A percentile compares a stretch with the other conserved stretches of the same genome.
Evolutionary conservation across 2,113 vertebrate genomes (phyloP).

Genomic region (Holacanthus passer): DNA sequence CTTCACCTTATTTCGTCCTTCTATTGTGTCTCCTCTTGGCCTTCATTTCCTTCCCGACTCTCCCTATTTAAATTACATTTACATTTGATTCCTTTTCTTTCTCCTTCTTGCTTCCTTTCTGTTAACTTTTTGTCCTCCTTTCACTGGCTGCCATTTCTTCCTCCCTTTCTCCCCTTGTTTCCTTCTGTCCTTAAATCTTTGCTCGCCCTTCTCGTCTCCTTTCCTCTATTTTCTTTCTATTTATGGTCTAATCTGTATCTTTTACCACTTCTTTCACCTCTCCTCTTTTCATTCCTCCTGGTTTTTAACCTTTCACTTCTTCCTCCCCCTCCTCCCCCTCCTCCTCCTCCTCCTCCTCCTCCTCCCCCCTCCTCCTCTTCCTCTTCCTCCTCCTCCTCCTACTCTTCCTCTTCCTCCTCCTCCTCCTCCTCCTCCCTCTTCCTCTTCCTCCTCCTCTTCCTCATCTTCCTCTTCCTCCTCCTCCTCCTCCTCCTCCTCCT

Average conservation of each 20-base stretch:
- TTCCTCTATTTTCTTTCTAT: not conserved
- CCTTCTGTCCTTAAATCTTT: not conserved
- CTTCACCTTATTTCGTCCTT: not conserved
- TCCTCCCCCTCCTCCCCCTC: no score
- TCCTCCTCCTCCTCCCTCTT: slow-evolving; percentile 88
- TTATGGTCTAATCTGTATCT: not conserved
- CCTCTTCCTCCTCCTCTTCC: slow-evolving; percentile 64
- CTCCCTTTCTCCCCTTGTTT: not conserved
- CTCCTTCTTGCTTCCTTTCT: not conserved
- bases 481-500: slow-evolving; percentile 62
- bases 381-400: slow-evolving; percentile 72
- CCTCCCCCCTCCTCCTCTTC: slow-evolving; percentile 89
- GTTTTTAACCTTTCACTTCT: not conserved
- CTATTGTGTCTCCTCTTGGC: not conserved
- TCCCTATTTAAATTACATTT: not conserved
- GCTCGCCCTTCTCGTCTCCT: slow-evolving; percentile 1
- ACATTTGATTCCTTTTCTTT: not conserved
- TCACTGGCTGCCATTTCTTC: not conserved
- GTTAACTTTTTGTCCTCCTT: not conserved
- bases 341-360: slow-evolving; percentile 61
- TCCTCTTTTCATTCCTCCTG: not conserved
- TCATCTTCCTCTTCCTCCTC: no score
- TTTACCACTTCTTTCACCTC: slow-evolving; percentile 14
- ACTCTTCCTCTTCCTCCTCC: slow-evolving; percentile 83
- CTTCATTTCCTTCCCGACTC: not conserved